A percentile compares a stretch with the other conserved stretches of the same genome.
These are phyloP conservation scores for Sipha maydis DNA, from an alignment of 2,888 invertebrate species.

Conservation along the genomic window DNA sequence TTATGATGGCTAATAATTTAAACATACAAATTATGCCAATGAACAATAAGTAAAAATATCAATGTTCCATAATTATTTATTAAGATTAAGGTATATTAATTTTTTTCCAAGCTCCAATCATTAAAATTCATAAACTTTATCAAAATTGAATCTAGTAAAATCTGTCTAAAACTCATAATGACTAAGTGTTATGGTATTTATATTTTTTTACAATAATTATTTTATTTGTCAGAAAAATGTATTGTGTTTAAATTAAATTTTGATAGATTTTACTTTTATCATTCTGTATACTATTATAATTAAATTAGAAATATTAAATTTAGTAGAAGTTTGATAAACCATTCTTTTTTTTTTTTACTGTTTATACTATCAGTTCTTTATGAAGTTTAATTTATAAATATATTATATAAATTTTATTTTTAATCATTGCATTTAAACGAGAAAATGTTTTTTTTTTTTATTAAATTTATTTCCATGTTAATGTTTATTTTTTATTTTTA, in stretches of 20 bases:
- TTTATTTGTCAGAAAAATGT: conserved; percentile 9
- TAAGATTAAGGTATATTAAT: neutral
- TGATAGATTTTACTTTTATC: conserved; percentile 24
- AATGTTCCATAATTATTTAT: conserved; percentile 3
- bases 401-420: conserved; percentile 20
- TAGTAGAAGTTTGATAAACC: conserved; percentile 43
- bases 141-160: conserved; percentile 24
- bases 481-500: conserved; percentile 32
- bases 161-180: neutral
- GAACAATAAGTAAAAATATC: conserved; percentile 18
- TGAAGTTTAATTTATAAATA: conserved; percentile 46
- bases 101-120: neutral
- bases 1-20: neutral
- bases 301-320: conserved; percentile 53
- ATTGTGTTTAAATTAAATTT: conserved; percentile 11
- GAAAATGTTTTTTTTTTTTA: conserved; percentile 20
- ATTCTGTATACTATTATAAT: conserved; percentile 58
- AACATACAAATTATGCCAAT: conserved; percentile 3
- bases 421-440: conserved; percentile 46
- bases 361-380: conserved; percentile 35
- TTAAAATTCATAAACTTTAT: conserved; percentile 19
- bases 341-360: conserved; percentile 33
- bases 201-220: neutral
- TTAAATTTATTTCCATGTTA: conserved; percentile 40
- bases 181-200: conserved; percentile 18